Evolutionary conservation across 2,797 vertebrate species (phyloP).

Genomic region (Ctenopoma kingsleyae): DNA sequence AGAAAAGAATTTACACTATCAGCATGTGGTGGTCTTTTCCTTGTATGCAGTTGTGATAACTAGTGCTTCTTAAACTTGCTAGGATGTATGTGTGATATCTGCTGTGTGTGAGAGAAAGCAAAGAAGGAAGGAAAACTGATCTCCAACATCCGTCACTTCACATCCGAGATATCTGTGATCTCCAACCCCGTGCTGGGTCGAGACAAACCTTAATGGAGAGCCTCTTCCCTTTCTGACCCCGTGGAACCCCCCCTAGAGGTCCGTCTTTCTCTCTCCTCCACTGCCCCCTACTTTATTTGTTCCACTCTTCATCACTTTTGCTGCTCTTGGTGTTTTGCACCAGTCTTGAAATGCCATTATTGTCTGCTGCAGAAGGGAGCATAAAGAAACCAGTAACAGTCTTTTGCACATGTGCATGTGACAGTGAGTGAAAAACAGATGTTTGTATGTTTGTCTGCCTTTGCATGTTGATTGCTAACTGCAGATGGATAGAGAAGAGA

Average conservation of each 20-base stretch:
- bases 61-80: slow-evolving; percentile 34
- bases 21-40: slow-evolving; percentile 29
- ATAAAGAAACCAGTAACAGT: slow-evolving; percentile 49
- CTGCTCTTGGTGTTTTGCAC: slow-evolving; percentile 49
- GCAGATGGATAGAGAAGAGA: slow-evolving; percentile 29
- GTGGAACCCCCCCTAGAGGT: slow-evolving; percentile 45
- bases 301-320: slow-evolving; percentile 37
- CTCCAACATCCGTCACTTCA: slow-evolving; percentile 11
- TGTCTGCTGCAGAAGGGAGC: slow-evolving; percentile 38
- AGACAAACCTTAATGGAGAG: slow-evolving; percentile 41
- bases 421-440: slow-evolving; percentile 23
- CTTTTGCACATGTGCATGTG: slow-evolving; percentile 13
- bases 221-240: slow-evolving; percentile 47
- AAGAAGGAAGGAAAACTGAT: slow-evolving; percentile 12
- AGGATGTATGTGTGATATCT: slow-evolving; percentile 32
- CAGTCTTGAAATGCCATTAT: slow-evolving; percentile 82
- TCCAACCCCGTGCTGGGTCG: slow-evolving; percentile 36
- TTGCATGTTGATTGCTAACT: slow-evolving; percentile 1
- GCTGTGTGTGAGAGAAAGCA: slow-evolving; percentile 10
- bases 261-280: slow-evolving; percentile 32
- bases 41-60: slow-evolving; percentile 48
- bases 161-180: slow-evolving; percentile 44
- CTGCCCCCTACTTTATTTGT: not conserved
- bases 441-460: slow-evolving; percentile 5
- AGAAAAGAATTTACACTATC: slow-evolving; percentile 53